Evolutionary conservation across 2,113 vertebrate genomes (phyloP).

Genomic region (Monopterus albus): DNA sequence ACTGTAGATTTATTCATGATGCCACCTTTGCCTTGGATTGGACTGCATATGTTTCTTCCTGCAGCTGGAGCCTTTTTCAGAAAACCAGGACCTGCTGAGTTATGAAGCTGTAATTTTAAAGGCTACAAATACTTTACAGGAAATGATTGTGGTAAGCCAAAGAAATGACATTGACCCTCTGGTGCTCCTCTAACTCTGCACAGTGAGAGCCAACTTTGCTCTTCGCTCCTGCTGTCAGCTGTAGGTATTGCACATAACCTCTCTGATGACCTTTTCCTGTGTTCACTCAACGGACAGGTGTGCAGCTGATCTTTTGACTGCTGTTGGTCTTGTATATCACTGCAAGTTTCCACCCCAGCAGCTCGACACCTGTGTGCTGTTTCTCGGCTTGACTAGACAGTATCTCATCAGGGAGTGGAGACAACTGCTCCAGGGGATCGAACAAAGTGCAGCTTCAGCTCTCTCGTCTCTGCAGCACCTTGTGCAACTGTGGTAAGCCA

Average conservation of each 20-base stretch:
- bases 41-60: conserved; percentile 23
- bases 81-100: conserved; percentile 31
- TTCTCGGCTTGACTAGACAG: conserved; percentile 34
- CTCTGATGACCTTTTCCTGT: conserved; percentile 26
- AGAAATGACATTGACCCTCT: conserved; percentile 72
- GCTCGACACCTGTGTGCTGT: conserved; percentile 54
- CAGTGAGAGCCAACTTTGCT: neutral
- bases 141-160: conserved; percentile 81
- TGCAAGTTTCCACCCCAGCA: conserved; percentile 39
- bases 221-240: neutral
- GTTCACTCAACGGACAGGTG: conserved; percentile 6
- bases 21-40: conserved; percentile 35
- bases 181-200: conserved; percentile 11
- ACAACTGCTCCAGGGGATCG: conserved; percentile 25
- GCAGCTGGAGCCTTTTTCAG: conserved; percentile 53
- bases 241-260: conserved; percentile 2
- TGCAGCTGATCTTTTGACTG: conserved; percentile 35
- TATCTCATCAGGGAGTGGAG: conserved; percentile 40
- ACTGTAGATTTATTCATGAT: conserved; percentile 27
- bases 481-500: conserved; percentile 39
- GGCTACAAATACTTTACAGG: conserved; percentile 79
- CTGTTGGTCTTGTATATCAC: conserved; percentile 10
- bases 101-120: conserved; percentile 74
- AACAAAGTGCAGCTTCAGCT: conserved; percentile 33
- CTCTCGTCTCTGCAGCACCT: conserved; percentile 34